Conservation (phyloP, 2,113 vertebrate genomes). For the Sprattus sprattus region DNA sequence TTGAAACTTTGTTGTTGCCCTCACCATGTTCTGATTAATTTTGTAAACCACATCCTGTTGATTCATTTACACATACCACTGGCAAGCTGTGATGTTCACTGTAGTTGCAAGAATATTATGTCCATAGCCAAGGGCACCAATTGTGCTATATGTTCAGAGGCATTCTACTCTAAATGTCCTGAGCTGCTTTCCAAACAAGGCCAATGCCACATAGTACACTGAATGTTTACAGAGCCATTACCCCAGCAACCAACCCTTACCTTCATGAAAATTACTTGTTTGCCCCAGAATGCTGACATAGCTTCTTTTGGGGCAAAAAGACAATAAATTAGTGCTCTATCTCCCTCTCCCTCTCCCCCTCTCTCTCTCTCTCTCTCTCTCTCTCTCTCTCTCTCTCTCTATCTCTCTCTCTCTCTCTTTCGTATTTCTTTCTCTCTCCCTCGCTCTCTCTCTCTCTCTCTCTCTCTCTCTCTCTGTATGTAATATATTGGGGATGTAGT, state of each 20-base stretch:
- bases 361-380: not conserved
- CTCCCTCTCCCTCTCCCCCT: not conserved
- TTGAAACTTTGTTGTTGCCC: not conserved
- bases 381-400: not conserved
- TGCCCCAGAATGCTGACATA: constrained; percentile 33
- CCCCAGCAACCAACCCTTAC: not conserved
- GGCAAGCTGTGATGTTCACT: not conserved
- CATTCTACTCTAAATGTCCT: not conserved
- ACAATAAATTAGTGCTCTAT: constrained; percentile 33
- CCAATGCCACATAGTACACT: not conserved
- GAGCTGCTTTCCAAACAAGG: not conserved
- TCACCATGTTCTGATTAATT: not conserved
- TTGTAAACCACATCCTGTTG: not conserved
- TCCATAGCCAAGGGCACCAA: no score
- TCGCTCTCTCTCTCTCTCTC: not conserved
- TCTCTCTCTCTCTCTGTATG: not conserved
- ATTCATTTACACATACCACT: not conserved
- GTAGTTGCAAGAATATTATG: not conserved
- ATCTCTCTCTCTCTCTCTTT: not conserved
- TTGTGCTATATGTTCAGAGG: not conserved
- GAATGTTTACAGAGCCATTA: constrained; percentile 23
- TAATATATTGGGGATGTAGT: not conserved
- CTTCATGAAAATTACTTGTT: constrained; percentile 40
- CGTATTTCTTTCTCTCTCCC: no score
- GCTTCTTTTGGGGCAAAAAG: constrained; percentile 37